These are phyloP conservation scores for Xiphophorus hellerii DNA, from an alignment of 2,113 vertebrate genomes.

Conservation along the genomic window DNA sequence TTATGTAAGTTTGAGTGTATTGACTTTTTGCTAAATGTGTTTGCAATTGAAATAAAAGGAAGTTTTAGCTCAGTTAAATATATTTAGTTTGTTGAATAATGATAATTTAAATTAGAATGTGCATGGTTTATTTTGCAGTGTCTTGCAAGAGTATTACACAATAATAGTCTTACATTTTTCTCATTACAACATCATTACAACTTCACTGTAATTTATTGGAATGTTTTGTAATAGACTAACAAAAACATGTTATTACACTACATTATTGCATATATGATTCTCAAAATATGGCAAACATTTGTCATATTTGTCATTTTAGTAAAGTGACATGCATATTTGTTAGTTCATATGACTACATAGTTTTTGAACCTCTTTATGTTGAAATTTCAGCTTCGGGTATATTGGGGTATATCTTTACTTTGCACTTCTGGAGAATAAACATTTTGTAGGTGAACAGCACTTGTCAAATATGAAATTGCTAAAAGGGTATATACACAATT, in stretches of 20 bases:
- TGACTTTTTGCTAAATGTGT: conserved; percentile 58
- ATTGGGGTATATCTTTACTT: not conserved
- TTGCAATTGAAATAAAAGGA: conserved; percentile 47
- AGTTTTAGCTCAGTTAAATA: conserved; percentile 1
- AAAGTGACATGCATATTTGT: too few species aligned
- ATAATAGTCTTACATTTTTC: too few species aligned
- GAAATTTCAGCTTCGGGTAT: not conserved
- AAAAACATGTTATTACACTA: too few species aligned
- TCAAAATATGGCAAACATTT: too few species aligned
- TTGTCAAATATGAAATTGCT: not conserved
- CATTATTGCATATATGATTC: too few species aligned
- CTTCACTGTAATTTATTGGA: too few species aligned
- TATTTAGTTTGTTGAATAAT: conserved; percentile 5
- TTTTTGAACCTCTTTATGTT: too few species aligned
- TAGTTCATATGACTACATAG: too few species aligned
- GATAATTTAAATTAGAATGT: not conserved
- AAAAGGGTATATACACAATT: not conserved
- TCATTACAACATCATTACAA: too few species aligned
- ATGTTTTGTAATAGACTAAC: too few species aligned
- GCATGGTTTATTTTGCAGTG: not conserved
- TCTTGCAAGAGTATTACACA: too few species aligned
- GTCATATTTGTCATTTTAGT: too few species aligned
- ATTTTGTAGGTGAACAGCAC: not conserved
- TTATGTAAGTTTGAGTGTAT: conserved; percentile 31
- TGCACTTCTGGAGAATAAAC: not conserved